Evolutionary conservation across 2,797 vertebrate species (phyloP), one percentile per base, ranked within the genome.

Genomic region (Cuniculus paca): DNA sequence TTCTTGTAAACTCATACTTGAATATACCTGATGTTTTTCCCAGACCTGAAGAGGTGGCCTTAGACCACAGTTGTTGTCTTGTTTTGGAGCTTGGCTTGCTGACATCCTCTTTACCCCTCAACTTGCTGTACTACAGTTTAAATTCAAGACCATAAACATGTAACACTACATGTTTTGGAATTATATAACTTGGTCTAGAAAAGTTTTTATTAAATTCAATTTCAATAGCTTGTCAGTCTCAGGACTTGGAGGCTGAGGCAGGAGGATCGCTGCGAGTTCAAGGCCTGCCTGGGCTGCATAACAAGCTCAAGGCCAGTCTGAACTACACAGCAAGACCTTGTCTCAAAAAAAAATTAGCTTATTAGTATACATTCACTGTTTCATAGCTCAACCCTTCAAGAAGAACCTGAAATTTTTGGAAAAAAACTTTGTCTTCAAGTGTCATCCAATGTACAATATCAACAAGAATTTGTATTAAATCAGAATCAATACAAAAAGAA

Each of bases 401-500:
- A 92, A 87, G 81, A 88, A 11, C 61, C 54, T 82, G 45, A 65
- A n/a, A 28, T 34, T 68, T 79, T 70, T 83, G 4, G 52, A 74
- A 93, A 97, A 97, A 39, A 86, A 79, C 11, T 65, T 77, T 95
- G 39, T 52, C 34, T 87, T 95, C 34, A 85, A 94, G 36, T 83
- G 81, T 83, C 14, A 74, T 19, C 11, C 70, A 39, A 86, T 42
- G 48, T 11, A 79, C 3, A 82, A 48, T 31, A 88, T 45, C 20
- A 70, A 65, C 90, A 75, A 42, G 31, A 92, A 52, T 63, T 90
- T 93, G 52, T 81, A 87, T 56, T 75, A 83, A 75, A 61, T n/a
- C 28, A 65, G 94, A 94, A 91, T 90, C 22, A 16, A 74, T 14
- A 8, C 34, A 22, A 86, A 74, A 60, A 75, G 94, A 88, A 36